Evolutionary conservation across 2,797 vertebrate genomes (phyloP).

Genomic region (Mormyrus proboscirostris): DNA sequence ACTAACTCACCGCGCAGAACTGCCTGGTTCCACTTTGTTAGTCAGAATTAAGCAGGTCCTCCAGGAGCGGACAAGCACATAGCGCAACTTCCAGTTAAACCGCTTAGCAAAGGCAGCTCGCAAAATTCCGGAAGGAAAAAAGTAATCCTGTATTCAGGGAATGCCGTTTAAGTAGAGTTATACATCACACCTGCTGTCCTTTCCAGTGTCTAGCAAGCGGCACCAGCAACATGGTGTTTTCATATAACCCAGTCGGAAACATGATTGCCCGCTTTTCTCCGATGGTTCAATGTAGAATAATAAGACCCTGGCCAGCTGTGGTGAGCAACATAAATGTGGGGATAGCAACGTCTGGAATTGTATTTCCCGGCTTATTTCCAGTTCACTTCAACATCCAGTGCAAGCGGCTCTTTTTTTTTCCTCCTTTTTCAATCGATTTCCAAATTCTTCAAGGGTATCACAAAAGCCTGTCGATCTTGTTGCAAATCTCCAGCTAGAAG

Average conservation of each 20-base stretch:
- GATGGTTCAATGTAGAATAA: slow-evolving; percentile 28
- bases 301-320: slow-evolving; percentile 37
- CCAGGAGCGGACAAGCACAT: slow-evolving; percentile 38
- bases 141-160: slow-evolving; percentile 45
- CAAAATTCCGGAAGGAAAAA: slow-evolving; percentile 41
- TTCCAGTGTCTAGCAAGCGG: slow-evolving; percentile 31
- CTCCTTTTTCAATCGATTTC: slow-evolving; percentile 51
- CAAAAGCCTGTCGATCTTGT: slow-evolving; percentile 45
- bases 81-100: slow-evolving; percentile 55
- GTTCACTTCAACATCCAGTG: slow-evolving; percentile 46
- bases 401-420: slow-evolving; percentile 32
- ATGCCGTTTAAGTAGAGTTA: slow-evolving; percentile 38
- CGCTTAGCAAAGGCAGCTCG: slow-evolving; percentile 40
- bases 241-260: slow-evolving; percentile 53
- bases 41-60: slow-evolving; percentile 41
- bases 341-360: slow-evolving; percentile 31
- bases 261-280: slow-evolving; percentile 41
- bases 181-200: slow-evolving; percentile 42
- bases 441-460: slow-evolving; percentile 50
- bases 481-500: slow-evolving; percentile 51
- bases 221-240: slow-evolving; percentile 49
- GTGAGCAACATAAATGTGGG: slow-evolving; percentile 14
- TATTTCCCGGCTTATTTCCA: slow-evolving; percentile 45
- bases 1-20: slow-evolving; percentile 60
- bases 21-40: slow-evolving; percentile 51